phyloP scores from a whole-genome alignment of 2,888 invertebrate species.

The Cryptus armator region DNA sequence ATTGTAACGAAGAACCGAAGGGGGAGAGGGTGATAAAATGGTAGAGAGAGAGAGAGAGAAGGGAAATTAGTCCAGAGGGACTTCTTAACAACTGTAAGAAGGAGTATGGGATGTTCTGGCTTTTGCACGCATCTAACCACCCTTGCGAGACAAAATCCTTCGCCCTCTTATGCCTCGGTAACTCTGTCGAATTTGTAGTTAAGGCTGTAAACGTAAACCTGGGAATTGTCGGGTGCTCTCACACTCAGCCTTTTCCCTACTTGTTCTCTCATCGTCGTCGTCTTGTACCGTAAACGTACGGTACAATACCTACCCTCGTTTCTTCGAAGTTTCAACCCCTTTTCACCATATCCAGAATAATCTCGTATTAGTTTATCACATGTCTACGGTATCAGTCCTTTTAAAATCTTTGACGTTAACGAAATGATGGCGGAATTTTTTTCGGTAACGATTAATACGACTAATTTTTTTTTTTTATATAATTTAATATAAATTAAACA shows the following conservation, averaged over 20 bases:
- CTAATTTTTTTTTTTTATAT: too few relatives aligned
- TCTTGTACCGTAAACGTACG: slow-evolving; percentile 29
- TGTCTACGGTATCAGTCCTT: background rate
- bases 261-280: slow-evolving; percentile 8
- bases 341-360: background rate
- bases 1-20: slow-evolving; percentile 44
- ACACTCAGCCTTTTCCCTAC: slow-evolving; percentile 47
- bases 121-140: slow-evolving; percentile 82
- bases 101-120: slow-evolving; percentile 71
- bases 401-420: background rate
- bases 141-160: slow-evolving; percentile 83
- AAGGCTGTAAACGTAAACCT: slow-evolving; percentile 84
- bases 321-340: slow-evolving; percentile 54
- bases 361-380: background rate
- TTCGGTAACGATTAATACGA: background rate
- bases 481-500: background rate
- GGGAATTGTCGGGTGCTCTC: slow-evolving; percentile 79
- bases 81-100: slow-evolving; percentile 84
- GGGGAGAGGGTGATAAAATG: slow-evolving; percentile 42
- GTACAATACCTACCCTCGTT: slow-evolving; percentile 30
- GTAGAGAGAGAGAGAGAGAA: slow-evolving; percentile 61
- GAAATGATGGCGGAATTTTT: background rate
- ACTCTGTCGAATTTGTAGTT: slow-evolving; percentile 85
- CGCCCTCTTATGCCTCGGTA: slow-evolving; percentile 82
- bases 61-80: slow-evolving; percentile 84